phyloP scores from a whole-genome alignment of 1,140 invertebrate species.

The Cotesia vestalis region DNA sequence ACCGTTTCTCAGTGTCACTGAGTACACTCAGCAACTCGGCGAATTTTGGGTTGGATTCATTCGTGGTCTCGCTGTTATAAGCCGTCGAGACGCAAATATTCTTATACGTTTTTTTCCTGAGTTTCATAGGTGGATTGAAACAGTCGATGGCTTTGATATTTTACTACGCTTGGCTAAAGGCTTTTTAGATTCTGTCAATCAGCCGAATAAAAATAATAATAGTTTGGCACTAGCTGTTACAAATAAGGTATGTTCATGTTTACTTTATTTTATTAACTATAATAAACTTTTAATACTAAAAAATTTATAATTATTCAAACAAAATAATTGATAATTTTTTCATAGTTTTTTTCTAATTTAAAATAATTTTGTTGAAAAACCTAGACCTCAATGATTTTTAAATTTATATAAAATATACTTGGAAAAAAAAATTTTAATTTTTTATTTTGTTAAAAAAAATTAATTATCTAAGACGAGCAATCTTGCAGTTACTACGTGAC shows the following conservation, averaged over 20 bases:
- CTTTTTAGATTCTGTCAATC: slow-evolving; percentile 53
- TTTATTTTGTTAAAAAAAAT: too few relatives aligned
- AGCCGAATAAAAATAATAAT: slow-evolving; percentile 54
- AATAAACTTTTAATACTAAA: not conserved
- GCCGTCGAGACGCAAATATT: slow-evolving; percentile 66
- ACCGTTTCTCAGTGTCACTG: slow-evolving; percentile 63
- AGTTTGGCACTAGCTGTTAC: slow-evolving; percentile 57
- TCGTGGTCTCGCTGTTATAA: slow-evolving; percentile 64
- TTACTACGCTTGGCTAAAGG: slow-evolving; percentile 50
- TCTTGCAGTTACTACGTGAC: too few relatives aligned
- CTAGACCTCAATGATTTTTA: too few relatives aligned
- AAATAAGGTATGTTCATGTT: slow-evolving; percentile 55
- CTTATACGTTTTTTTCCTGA: slow-evolving; percentile 65
- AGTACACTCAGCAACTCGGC: slow-evolving; percentile 61
- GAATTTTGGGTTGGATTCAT: slow-evolving; percentile 67
- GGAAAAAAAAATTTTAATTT: too few relatives aligned
- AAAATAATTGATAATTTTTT: not conserved
- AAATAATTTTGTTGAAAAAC: too few relatives aligned
- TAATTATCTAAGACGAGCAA: too few relatives aligned
- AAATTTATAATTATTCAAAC: not conserved
- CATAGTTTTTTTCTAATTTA: not conserved
- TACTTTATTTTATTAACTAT: not conserved
- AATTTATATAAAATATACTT: too few relatives aligned
- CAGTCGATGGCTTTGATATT: slow-evolving; percentile 43
- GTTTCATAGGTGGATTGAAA: slow-evolving; percentile 65